Conservation (phyloP, 2,113 vertebrate species). For the Xyrauchen texanus region DNA sequence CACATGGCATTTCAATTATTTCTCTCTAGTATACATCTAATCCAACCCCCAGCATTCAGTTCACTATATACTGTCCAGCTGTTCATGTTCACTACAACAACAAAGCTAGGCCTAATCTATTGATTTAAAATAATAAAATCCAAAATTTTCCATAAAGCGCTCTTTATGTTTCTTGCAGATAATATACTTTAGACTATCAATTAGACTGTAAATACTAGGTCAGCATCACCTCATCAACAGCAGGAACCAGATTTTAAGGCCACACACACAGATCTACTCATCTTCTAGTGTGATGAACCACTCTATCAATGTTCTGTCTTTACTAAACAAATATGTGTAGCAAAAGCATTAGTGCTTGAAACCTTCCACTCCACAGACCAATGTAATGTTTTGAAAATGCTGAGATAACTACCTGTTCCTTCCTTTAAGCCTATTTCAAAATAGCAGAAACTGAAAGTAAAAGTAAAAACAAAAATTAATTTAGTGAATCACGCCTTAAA, state of each 20-base stretch:
- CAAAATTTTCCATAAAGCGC: neutral
- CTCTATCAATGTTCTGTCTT: neutral
- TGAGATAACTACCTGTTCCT: too few relatives aligned
- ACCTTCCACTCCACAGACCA: too few relatives aligned
- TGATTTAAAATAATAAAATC: neutral
- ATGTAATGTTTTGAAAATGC: too few relatives aligned
- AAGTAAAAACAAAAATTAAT: too few relatives aligned
- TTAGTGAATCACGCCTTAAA: too few relatives aligned
- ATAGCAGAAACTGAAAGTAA: too few relatives aligned
- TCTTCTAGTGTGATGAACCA: constrained; percentile 27
- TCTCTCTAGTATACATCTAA: too few relatives aligned
- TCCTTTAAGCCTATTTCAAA: too few relatives aligned
- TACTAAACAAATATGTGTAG: neutral
- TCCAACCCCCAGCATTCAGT: too few relatives aligned
- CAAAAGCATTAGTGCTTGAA: neutral
- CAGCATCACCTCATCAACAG: neutral
- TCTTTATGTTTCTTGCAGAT: neutral
- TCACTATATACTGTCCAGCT: too few relatives aligned
- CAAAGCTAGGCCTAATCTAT: neutral
- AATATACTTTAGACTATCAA: neutral
- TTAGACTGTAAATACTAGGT: neutral
- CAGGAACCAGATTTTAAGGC: neutral
- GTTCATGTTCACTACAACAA: neutral
- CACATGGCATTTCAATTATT: too few relatives aligned
- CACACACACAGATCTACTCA: constrained; percentile 4